Evolutionary conservation across 2,797 vertebrate genomes (phyloP).

Genomic region (Botia almorhae): DNA sequence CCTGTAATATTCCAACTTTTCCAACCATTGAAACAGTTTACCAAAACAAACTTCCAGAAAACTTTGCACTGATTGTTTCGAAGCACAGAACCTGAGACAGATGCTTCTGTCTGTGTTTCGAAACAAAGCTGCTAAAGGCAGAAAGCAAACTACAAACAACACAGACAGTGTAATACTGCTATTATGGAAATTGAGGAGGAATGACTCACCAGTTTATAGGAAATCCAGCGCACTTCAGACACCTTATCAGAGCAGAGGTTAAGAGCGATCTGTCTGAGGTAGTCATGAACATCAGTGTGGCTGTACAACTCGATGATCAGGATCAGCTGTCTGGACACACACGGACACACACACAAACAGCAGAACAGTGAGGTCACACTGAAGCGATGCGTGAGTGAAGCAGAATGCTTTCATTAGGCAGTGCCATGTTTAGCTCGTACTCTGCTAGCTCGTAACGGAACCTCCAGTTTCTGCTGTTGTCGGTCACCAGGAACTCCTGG

Average conservation of each 20-base stretch:
- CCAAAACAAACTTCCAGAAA: too few relatives aligned
- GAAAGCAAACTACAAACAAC: conserved; percentile 27
- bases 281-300: conserved; percentile 93
- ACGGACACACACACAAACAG: not conserved
- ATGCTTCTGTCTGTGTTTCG: too few relatives aligned
- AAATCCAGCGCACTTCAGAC: conserved; percentile 97
- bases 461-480: conserved; percentile 98
- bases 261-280: conserved; percentile 92
- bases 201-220: conserved; percentile 91
- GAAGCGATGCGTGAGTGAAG: not conserved
- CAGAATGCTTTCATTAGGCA: not conserved
- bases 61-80: too few relatives aligned
- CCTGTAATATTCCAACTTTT: too few relatives aligned
- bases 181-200: not conserved
- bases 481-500: conserved; percentile 97
- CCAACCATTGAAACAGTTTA: too few relatives aligned
- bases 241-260: conserved; percentile 95
- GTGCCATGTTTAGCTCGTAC: conserved; percentile 68
- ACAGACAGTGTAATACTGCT: not conserved
- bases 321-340: conserved; percentile 86
- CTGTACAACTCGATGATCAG: conserved; percentile 94
- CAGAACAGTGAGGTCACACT: conserved; percentile 17
- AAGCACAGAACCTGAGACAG: too few relatives aligned
- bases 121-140: not conserved
- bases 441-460: conserved; percentile 96